Base-by-base conservation (phyloP, 2,797 vertebrate genomes). In the Falco concolor region DNA sequence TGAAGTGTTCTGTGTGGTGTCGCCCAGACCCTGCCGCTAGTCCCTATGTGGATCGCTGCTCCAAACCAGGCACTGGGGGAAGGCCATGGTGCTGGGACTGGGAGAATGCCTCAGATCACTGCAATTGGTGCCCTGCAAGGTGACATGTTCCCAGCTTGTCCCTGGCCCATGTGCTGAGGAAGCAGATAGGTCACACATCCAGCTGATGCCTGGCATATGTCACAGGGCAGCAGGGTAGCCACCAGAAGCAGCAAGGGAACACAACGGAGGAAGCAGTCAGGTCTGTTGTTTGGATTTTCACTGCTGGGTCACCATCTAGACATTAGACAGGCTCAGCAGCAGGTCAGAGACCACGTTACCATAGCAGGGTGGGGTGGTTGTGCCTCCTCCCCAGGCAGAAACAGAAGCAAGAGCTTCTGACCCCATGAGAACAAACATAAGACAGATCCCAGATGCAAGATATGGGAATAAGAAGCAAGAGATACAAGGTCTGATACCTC, bases 21-120 rank as follows among this genome's bases (percentile, higher is more conserved):
- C 11, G 23, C 50, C 10, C 0, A 9, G 13, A 79, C 30, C 12
- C 79, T 74, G 49, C 20, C 4, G 2, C 27, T 0, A 0, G 8
- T 77, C 5, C 28, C 13, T 38, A 0, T 10, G 24, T 30, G 65
- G 34, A 40, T 32, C 24, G n/a, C n/a, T 73, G 47, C 77, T 82
- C 32, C 54, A 81, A 86, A 65, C 7, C 42, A 69, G 19, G 12
- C 0, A 0, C 1, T 2, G 3, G 32, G 36, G 49, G 24, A 80
- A 77, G 14, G 40, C 13, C 10, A 40, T 9, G 6, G 5, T 7
- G 32, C 42, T 14, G 25, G 42, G 23, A 16, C 34, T 34, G 8
- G 32, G 32, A 57, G 34, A 42, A 50, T 65, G 34, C 28, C 25
- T 70, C 32, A 30, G 50, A 56, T 45, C 36, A 20, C 45, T 65